Conservation (phyloP, 2,888 invertebrate genomes). For the Serripes groenlandicus region DNA sequence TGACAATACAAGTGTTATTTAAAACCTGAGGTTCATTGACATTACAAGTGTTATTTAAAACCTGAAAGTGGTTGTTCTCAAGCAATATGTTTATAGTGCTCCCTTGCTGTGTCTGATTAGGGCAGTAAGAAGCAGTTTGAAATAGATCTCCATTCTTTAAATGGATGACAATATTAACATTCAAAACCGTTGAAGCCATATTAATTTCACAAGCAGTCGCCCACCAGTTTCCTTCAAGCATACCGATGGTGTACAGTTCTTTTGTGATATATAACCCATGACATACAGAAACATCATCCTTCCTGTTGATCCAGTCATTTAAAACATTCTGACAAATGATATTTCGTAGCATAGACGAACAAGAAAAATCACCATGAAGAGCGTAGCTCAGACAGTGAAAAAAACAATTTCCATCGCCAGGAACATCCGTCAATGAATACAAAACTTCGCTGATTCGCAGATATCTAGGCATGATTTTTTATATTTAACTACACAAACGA, state of each 20-base stretch:
- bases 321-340: not conserved
- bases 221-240: not conserved
- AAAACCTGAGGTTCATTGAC: no score
- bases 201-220: not conserved
- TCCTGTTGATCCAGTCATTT: not conserved
- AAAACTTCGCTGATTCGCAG: not conserved
- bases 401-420: not conserved
- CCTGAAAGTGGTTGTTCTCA: not conserved
- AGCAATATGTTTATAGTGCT: not conserved
- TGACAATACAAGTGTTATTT: no score
- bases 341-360: not conserved
- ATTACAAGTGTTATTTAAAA: no score
- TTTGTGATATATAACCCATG: not conserved
- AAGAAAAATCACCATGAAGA: not conserved
- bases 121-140: not conserved
- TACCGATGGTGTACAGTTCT: not conserved
- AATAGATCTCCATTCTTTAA: not conserved
- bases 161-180: not conserved
- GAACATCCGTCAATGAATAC: not conserved
- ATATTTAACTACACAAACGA: no score
- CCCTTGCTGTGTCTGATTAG: not conserved
- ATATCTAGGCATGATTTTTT: not conserved
- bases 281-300: not conserved
- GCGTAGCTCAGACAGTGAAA: slow-evolving; percentile 2
- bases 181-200: not conserved